Evolutionary conservation across 1,140 invertebrate species (phyloP).

Genomic region (Listronotus bonariensis): DNA sequence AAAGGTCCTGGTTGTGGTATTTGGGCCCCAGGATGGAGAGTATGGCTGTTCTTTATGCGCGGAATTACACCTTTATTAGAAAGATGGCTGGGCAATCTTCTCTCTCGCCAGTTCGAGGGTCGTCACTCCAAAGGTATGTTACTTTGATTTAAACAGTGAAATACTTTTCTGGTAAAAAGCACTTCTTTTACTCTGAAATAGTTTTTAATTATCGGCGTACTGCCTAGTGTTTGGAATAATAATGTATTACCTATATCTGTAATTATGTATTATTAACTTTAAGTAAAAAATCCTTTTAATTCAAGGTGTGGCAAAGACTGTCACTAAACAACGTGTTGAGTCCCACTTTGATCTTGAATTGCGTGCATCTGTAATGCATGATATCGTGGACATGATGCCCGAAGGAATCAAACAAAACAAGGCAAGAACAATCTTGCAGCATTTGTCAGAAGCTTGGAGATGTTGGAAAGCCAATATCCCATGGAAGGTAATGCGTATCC

Average conservation of each 20-base stretch:
- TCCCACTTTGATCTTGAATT: constrained; percentile 99
- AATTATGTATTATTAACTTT: too few species aligned
- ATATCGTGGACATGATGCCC: constrained; percentile 99
- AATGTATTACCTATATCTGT: too few species aligned
- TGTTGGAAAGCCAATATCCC: constrained; percentile 99
- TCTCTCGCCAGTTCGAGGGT: constrained; percentile 98
- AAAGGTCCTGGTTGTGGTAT: constrained; percentile 99
- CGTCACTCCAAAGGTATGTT: constrained; percentile 83
- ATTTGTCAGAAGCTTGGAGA: constrained; percentile 98
- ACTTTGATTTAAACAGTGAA: background rate
- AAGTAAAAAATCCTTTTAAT: background rate
- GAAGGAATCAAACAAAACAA: constrained; percentile 99
- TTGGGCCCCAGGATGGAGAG: constrained; percentile 99
- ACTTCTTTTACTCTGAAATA: too few species aligned
- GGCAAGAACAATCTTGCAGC: constrained; percentile 97
- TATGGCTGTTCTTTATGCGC: constrained; percentile 99
- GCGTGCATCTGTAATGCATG: constrained; percentile 98
- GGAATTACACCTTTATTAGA: constrained; percentile 98
- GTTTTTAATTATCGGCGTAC: too few species aligned
- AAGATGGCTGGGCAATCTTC: constrained; percentile 96
- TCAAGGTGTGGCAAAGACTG: constrained; percentile 94
- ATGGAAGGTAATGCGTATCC: constrained; percentile 79
- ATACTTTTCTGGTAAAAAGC: too few species aligned
- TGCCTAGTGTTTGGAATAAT: too few species aligned
- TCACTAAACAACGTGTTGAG: constrained; percentile 99